Percentiles rank a stretch among this genome's conserved stretches.
Evolutionary conservation across 2,888 invertebrate species (phyloP).

Genomic region (Liodrosophila aerea): DNA sequence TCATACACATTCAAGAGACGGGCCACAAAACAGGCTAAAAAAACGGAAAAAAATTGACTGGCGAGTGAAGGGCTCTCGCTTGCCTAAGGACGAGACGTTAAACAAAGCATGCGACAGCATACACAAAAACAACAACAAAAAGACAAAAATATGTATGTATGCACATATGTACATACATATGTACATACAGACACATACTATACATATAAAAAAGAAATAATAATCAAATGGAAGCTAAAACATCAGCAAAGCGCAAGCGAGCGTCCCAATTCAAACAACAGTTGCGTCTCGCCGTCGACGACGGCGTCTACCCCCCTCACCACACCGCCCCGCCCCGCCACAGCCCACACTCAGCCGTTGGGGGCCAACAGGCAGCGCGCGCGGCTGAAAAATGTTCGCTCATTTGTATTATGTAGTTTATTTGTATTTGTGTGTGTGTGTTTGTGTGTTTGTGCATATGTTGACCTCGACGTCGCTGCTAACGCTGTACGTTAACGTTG

Average conservation of each 20-base stretch:
- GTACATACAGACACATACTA: background rate
- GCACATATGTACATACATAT: no score
- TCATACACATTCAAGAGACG: slow-evolving; percentile 26
- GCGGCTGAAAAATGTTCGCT: slow-evolving; percentile 59
- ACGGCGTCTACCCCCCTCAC: background rate
- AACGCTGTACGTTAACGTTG: slow-evolving; percentile 33
- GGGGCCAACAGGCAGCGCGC: slow-evolving; percentile 11
- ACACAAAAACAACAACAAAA: slow-evolving; percentile 13
- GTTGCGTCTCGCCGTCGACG: no score
- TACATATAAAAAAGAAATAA: slow-evolving; percentile 25
- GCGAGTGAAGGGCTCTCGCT: slow-evolving; percentile 65
- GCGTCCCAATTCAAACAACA: slow-evolving; percentile 41
- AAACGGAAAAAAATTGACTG: slow-evolving; percentile 30
- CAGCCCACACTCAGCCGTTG: slow-evolving; percentile 13
- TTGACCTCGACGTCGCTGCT: slow-evolving; percentile 53
- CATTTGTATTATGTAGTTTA: slow-evolving; percentile 61
- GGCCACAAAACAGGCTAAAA: slow-evolving; percentile 25
- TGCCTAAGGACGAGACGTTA: slow-evolving; percentile 42
- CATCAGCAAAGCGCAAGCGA: slow-evolving; percentile 34
- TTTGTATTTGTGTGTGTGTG: slow-evolving; percentile 34
- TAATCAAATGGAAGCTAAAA: slow-evolving; percentile 51
- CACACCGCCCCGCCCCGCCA: background rate
- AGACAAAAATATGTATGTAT: no score
- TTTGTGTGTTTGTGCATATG: slow-evolving; percentile 12
- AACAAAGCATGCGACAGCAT: slow-evolving; percentile 35